Evolutionary conservation across 1,140 invertebrate genomes (phyloP).

Genomic region (Aphelenchoides fujianensis): DNA sequence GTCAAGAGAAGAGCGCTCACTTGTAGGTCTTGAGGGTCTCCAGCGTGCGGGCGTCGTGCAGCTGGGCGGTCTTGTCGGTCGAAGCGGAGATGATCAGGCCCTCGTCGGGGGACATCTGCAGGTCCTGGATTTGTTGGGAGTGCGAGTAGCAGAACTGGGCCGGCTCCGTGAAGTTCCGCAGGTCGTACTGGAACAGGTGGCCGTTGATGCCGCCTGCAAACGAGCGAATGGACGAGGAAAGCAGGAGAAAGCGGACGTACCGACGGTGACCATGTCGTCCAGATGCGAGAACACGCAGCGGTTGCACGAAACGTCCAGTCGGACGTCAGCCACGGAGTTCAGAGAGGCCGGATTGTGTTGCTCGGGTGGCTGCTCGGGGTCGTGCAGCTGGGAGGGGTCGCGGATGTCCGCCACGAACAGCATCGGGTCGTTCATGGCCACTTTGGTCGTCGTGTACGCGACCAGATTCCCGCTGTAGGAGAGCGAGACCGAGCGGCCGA

Average conservation of each 20-base stretch:
- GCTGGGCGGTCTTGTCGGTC: constrained; percentile 58
- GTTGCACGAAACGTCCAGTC: constrained; percentile 20
- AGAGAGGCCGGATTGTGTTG: constrained; percentile 11
- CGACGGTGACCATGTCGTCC: constrained; percentile 53
- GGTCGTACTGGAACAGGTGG: constrained; percentile 49
- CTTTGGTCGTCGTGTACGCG: constrained; percentile 55
- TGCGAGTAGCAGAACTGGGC: constrained; percentile 48
- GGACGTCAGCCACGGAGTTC: neutral
- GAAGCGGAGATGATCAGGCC: constrained; percentile 57
- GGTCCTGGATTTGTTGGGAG: constrained; percentile 49
- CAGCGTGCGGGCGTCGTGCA: constrained; percentile 52
- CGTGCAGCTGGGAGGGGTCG: constrained; percentile 43
- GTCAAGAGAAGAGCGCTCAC: constrained; percentile 37
- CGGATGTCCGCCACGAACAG: constrained; percentile 52
- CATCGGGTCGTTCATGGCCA: constrained; percentile 38
- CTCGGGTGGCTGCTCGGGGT: constrained; percentile 13
- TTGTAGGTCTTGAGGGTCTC: constrained; percentile 58
- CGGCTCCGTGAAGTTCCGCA: constrained; percentile 47
- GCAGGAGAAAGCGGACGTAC: constrained; percentile 20
- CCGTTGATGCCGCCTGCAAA: constrained; percentile 47
- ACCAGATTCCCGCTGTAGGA: constrained; percentile 60
- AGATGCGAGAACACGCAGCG: constrained; percentile 51
- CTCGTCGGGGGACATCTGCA: constrained; percentile 58
- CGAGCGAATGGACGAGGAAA: neutral
- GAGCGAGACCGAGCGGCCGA: constrained; percentile 53